Conservation (phyloP, 2,888 invertebrate genomes). For the Petrolisthes manimaculis region DNA sequence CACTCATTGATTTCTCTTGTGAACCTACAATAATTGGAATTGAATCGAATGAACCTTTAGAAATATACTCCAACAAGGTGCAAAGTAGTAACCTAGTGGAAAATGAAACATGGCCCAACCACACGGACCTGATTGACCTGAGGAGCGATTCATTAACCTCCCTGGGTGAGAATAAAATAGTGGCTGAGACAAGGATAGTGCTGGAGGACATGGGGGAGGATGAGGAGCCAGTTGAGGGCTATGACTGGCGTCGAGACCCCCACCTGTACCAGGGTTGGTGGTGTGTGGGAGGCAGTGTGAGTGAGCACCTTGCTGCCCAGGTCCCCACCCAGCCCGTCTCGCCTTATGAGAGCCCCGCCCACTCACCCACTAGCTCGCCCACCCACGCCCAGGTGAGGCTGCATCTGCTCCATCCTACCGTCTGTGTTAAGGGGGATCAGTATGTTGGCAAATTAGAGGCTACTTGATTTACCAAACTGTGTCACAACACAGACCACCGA, state of each 20-base stretch:
- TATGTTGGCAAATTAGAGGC: constrained; percentile 22
- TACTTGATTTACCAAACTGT: neutral
- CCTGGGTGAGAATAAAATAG: neutral
- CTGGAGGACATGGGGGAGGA: constrained; percentile 37
- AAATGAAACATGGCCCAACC: constrained; percentile 31
- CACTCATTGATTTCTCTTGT: constrained; percentile 34
- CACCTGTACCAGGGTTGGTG: constrained; percentile 63
- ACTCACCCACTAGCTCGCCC: constrained; percentile 48
- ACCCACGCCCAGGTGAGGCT: constrained; percentile 60
- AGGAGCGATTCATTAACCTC: neutral
- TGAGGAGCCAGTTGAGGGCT: constrained; percentile 25
- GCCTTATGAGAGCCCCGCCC: constrained; percentile 64
- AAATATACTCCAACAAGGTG: constrained; percentile 36
- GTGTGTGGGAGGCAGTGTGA: constrained; percentile 54
- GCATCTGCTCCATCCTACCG: constrained; percentile 25
- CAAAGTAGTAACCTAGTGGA: constrained; percentile 20
- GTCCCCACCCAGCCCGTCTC: constrained; percentile 65
- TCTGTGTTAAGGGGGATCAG: constrained; percentile 30
- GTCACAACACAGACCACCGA: too few relatives aligned
- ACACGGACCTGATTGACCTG: constrained; percentile 16
- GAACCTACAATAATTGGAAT: constrained; percentile 33
- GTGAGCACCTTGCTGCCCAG: constrained; percentile 61
- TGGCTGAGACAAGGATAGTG: constrained; percentile 28
- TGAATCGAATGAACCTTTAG: constrained; percentile 33
- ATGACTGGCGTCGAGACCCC: constrained; percentile 63